Conservation (phyloP, 2,888 invertebrate species). For the Amblyteles armatorius region DNA sequence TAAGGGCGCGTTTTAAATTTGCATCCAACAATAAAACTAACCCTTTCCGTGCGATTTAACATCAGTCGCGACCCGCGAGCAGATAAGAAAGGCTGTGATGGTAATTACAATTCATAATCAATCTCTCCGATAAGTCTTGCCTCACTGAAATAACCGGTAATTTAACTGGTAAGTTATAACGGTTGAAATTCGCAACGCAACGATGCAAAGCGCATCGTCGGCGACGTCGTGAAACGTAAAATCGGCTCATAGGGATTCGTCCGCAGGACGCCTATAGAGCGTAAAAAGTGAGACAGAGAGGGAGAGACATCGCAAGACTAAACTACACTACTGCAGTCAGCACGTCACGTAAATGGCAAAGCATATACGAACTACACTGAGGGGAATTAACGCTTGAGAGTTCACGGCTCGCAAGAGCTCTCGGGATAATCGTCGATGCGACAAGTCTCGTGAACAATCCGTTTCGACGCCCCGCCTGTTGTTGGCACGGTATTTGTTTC, state of each 20-base stretch:
- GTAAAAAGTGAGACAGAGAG: conserved; percentile 22
- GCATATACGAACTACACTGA: conserved; percentile 72
- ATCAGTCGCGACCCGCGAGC: not conserved
- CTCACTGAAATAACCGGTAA: not conserved
- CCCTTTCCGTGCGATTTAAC: not conserved
- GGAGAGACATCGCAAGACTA: conserved; percentile 59
- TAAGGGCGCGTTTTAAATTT: not conserved
- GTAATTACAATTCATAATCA: not conserved
- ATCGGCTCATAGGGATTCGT: conserved; percentile 2
- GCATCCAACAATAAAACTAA: not conserved
- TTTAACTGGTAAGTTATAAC: not conserved
- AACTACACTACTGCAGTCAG: conserved; percentile 66
- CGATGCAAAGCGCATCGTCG: not conserved
- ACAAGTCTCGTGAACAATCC: conserved; percentile 37
- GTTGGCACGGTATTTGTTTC: conserved; percentile 21
- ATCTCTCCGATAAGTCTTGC: not conserved
- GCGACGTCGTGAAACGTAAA: not conserved
- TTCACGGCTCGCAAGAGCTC: conserved; percentile 65
- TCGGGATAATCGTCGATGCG: conserved; percentile 67
- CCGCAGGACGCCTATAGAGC: conserved; percentile 1
- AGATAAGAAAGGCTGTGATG: not conserved
- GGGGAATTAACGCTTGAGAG: conserved; percentile 52
- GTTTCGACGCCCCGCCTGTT: conserved; percentile 19
- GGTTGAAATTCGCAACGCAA: not conserved
- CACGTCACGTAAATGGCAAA: conserved; percentile 80